Percentiles rank a stretch among this genome's conserved stretches.
phyloP scores from a whole-genome alignment of 1,140 invertebrate genomes.

The Coenobita brevimanus region DNA sequence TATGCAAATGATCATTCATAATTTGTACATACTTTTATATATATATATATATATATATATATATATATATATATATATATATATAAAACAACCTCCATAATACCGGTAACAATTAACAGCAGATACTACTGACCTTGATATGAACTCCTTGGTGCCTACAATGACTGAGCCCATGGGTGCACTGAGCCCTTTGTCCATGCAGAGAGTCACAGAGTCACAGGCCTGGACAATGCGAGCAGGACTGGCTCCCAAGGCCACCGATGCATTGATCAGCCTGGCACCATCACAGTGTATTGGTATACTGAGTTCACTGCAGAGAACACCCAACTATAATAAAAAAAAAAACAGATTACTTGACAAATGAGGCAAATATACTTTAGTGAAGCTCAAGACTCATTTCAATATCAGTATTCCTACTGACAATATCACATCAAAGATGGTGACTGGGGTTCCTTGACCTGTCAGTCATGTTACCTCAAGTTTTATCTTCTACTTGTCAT shows the following conservation, averaged over 20 bases:
- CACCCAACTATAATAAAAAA: conserved; percentile 75
- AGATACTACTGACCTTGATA: conserved; percentile 71
- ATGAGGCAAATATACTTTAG: background rate
- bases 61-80: conserved; percentile 11
- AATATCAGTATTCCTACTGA: no score
- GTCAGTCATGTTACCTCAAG: no score
- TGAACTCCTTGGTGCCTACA: conserved; percentile 79
- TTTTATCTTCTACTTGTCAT: no score
- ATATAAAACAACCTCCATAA: conserved; percentile 73
- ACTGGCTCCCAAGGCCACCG: conserved; percentile 79
- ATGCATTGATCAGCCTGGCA: conserved; percentile 93
- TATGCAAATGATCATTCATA: no score
- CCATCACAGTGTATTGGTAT: conserved; percentile 93
- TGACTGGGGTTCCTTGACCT: no score
- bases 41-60: no score
- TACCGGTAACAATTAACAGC: conserved; percentile 89
- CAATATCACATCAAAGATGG: no score
- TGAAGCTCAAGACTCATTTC: background rate
- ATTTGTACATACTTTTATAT: no score
- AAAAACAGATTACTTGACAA: background rate
- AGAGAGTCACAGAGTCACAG: conserved; percentile 87
- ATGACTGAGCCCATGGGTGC: conserved; percentile 91
- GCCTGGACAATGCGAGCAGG: conserved; percentile 78
- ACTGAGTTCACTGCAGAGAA: conserved; percentile 79
- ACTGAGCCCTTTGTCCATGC: conserved; percentile 91